Evolutionary conservation across 2,888 invertebrate genomes (phyloP), one percentile per base, ranked within the genome.

Genomic region (Diadegma fenestrale): DNA sequence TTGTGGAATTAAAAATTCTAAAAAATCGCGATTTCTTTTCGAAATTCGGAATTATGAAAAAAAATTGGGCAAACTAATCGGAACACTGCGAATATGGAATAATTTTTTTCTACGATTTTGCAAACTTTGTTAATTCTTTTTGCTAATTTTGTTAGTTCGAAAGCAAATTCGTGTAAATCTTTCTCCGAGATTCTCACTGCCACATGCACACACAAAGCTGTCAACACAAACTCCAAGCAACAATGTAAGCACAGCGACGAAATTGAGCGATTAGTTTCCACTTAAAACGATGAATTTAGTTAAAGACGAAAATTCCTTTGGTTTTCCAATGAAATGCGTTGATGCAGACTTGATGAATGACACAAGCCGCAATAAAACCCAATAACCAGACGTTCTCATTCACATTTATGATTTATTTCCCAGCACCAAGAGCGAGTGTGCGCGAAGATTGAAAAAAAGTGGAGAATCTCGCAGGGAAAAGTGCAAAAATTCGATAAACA

Each of bases 171-270:
- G 30, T 41, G 22, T 48, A 22, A 12, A 26, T 43, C 41, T 69
- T 76, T 71, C 14, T n/a, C 33, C 26, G 45, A n/a, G 48, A 69
- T 79, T 76, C 82, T 75, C 69, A 69, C 51, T 68, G 76, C 76
- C 71, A 66, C 85, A 85, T 85, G 85, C 85, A 85, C 30, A 79
- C 30, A 66, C 17, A 26, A 77, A 82, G 82, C 85, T 22, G 84
- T 85, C 58, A 76, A 73, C 76, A 82, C 58, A 85, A 79, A 76
- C 71, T 58, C 71, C 85, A 85, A 85, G 82, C 85, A 82, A 82
- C 85, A 76, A 85, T 66, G 66, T 68, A 71, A 82, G 82, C 75
- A 85, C 85, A 76, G 75, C 75, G 66, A 82, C 66, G 0, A 76
- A 45, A 51, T 68, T 77, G 48, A 41, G 48, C 63, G 63, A 51